phyloP scores from a whole-genome alignment of 2,113 vertebrate genomes.

The Clarias macrocephalus region DNA sequence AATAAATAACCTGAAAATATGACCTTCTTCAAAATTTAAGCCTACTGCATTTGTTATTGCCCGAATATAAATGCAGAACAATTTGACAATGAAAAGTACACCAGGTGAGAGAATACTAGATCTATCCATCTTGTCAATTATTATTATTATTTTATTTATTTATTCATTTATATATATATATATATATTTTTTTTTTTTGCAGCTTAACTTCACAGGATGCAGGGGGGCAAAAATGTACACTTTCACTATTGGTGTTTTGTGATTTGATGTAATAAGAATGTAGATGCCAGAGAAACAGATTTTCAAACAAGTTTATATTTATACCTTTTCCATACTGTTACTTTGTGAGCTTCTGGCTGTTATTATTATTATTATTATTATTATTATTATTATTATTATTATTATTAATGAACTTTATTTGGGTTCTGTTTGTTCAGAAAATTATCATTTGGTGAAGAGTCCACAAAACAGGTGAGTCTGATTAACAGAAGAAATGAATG shows the following conservation, averaged over 20 bases:
- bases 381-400: too few relatives aligned
- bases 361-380: too few relatives aligned
- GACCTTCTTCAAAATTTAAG: neutral
- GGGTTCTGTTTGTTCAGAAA: conserved; percentile 73
- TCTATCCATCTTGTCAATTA: neutral
- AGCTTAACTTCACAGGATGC: conserved; percentile 3
- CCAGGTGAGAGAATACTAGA: neutral
- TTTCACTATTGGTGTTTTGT: neutral
- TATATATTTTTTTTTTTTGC: neutral
- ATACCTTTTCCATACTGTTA: neutral
- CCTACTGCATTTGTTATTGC: neutral
- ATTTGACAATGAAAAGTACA: neutral
- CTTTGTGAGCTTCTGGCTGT: neutral
- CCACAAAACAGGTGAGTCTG: conserved; percentile 86
- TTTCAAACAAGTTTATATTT: neutral
- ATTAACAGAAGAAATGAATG: neutral
- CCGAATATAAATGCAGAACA: neutral
- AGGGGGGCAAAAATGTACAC: neutral
- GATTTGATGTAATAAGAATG: neutral
- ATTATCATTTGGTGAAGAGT: conserved; percentile 88
- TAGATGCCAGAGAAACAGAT: neutral
- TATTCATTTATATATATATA: too few relatives aligned
- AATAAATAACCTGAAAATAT: neutral
- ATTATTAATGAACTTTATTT: neutral
- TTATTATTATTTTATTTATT: too few relatives aligned